Evolutionary conservation across 2,113 vertebrate species (phyloP).

Genomic region (Callipepla squamata): DNA sequence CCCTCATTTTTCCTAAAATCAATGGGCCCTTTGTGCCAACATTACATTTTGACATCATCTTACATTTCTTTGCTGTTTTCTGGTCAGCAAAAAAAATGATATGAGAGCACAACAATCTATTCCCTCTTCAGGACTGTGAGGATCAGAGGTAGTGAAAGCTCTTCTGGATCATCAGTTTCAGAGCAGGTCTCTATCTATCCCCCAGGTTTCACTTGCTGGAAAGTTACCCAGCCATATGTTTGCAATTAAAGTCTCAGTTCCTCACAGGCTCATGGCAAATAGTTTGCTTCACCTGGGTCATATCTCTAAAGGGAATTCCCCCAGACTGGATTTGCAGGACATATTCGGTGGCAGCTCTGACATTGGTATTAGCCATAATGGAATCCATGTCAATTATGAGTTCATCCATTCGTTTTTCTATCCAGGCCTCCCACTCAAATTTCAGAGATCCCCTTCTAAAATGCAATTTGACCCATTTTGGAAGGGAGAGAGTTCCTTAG

Average conservation of each 20-base stretch:
- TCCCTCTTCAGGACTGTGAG: background rate
- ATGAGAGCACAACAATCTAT: background rate
- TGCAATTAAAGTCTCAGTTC: constrained; percentile 66
- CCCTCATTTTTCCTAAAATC: background rate
- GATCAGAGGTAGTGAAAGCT: background rate
- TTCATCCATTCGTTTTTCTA: constrained; percentile 62
- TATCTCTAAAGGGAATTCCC: constrained; percentile 61
- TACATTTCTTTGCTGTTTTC: background rate
- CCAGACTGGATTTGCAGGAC: constrained; percentile 51
- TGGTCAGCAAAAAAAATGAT: background rate
- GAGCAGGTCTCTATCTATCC: constrained; percentile 31
- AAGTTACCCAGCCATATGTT: constrained; percentile 64
- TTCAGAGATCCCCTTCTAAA: constrained; percentile 67
- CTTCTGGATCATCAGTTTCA: constrained; percentile 38
- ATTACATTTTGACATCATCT: background rate
- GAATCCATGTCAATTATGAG: constrained; percentile 73
- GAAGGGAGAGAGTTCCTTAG: constrained; percentile 63
- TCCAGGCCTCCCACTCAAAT: constrained; percentile 68
- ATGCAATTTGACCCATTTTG: constrained; percentile 69
- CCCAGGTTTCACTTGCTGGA: constrained; percentile 58
- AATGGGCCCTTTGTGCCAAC: background rate
- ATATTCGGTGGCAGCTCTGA: constrained; percentile 60
- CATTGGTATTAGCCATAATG: constrained; percentile 70
- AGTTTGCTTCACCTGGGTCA: constrained; percentile 69
- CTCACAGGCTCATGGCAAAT: constrained; percentile 54